Base-by-base conservation (phyloP, 2,888 invertebrate species). In the Coenonympha glycerion region DNA sequence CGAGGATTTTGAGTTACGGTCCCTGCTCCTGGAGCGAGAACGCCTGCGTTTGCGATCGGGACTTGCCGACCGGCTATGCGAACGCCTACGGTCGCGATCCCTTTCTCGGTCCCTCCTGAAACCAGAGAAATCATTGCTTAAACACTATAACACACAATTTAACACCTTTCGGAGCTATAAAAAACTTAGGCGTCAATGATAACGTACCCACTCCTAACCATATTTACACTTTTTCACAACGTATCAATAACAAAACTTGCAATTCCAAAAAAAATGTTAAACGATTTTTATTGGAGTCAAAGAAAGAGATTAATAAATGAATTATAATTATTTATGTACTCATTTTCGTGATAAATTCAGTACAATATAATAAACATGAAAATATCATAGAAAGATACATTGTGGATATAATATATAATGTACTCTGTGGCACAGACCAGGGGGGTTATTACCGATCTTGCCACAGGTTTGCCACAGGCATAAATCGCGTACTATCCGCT, bases 11-110 rank as follows among this genome's bases (percentile, higher is more conserved):
- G 90, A 80, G 37, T 77, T 73, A 49, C 91, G 82, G 39, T 92
- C 91, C 49, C 90, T 80, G 61, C 90, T 91, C 37, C 88, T 81
- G 0, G 91, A 90, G 26, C 90, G 79, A 5, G 90, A 87, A 24
- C 90, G 82, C 57, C 90, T 86, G 15, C 86, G 70, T 56, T 86
- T 86, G 45, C 90, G 88, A 40, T 91, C 91, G 9, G 89, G 89
- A 28, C 89, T 85, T 6, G 73, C 76, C 21, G 91, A 91, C 37
- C 90, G 83, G 53, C 90, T 91, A 50, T 89, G 88, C 1, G 91
- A 90, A 34, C 91, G 81, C 53, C 90, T 86, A 24, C 90, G 84
- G 39, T 87, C 82, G 2, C 85, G 75, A 42, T 85, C 85, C 50
- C 82, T 68, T 36, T 81, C 83, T 22, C 82, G 76, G 61, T 85